These are phyloP conservation scores for Rhinolophus sinicus DNA, from an alignment of 2,113 vertebrate genomes.

Conservation along the genomic window DNA sequence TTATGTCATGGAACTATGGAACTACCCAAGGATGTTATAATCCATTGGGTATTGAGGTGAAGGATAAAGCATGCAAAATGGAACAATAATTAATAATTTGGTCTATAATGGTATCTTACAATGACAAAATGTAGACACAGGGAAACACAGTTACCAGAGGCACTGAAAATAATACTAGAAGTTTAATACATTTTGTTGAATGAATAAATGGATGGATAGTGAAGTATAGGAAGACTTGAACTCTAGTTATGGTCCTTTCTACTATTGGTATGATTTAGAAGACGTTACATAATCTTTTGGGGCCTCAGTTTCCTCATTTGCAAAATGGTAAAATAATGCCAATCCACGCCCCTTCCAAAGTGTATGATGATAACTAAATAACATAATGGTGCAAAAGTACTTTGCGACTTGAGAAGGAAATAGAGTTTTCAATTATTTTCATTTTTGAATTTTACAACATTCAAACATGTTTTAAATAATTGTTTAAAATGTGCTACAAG, in stretches of 20 bases:
- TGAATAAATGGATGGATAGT: background rate
- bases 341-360: background rate
- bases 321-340: background rate
- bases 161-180: background rate
- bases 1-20: background rate
- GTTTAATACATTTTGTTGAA: background rate
- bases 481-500: background rate
- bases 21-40: background rate
- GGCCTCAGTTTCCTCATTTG: background rate
- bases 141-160: background rate
- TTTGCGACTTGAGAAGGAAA: background rate
- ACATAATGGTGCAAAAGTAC: background rate
- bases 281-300: background rate
- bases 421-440: conserved; percentile 10
- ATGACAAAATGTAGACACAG: background rate
- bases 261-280: background rate
- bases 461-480: background rate
- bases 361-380: background rate
- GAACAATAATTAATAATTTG: background rate
- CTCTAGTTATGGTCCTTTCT: background rate
- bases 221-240: background rate
- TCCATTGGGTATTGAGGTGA: background rate
- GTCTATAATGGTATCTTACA: background rate
- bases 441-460: background rate
- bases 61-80: background rate